Conservation (phyloP, 1,140 invertebrate species). For the Eurosta solidaginis region DNA sequence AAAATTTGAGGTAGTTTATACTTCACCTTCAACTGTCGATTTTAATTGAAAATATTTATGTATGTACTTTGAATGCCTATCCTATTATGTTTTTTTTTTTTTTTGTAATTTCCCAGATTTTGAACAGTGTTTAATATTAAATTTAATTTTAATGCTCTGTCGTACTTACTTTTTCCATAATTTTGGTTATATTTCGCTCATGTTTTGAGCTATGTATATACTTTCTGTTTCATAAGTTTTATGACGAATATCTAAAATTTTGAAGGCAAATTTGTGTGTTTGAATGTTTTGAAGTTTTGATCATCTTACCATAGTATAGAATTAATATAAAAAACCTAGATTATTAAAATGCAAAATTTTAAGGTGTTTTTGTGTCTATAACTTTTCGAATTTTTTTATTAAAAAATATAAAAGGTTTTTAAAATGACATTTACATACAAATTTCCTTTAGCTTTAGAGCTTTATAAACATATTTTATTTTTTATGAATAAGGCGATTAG, state of each 20-base stretch:
- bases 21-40: neutral
- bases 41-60: constrained; percentile 10
- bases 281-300: neutral
- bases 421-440: too few relatives aligned
- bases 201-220: neutral
- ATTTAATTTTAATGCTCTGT: neutral
- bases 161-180: too few relatives aligned
- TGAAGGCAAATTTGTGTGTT: constrained; percentile 6
- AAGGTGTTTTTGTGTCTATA: too few relatives aligned
- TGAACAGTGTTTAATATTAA: neutral
- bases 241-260: neutral
- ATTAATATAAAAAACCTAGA: neutral
- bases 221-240: neutral
- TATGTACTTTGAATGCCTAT: neutral
- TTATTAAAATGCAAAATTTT: too few relatives aligned
- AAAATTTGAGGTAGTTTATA: constrained; percentile 32
- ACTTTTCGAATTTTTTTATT: too few relatives aligned
- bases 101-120: neutral
- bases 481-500: too few relatives aligned
- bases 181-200: neutral
- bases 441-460: too few relatives aligned
- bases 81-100: neutral
- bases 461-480: too few relatives aligned
- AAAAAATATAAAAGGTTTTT: too few relatives aligned
- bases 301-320: neutral